Base-by-base conservation (phyloP, 2,113 vertebrate genomes). In the Oenanthe melanoleuca region DNA sequence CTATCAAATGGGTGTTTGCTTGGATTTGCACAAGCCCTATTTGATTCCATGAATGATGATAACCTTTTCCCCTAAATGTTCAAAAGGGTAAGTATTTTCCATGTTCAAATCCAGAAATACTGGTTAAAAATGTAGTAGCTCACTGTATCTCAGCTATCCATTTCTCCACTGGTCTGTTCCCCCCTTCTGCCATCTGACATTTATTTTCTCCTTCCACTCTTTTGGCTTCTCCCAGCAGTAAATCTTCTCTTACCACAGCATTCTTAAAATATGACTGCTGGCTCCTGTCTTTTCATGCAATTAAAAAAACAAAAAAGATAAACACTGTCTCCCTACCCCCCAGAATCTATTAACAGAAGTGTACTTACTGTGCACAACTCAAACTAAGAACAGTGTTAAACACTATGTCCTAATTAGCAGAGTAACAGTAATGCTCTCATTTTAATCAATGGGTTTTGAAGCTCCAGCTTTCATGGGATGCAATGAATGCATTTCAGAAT, bases 361-460 rank as follows among this genome's bases (percentile, higher is more conserved):
- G 26, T 26, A 83, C 38, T 95, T 80, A 80, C 47, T 64, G 80
- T 60, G 42, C 80, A 84, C 24, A 63, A 34, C 78, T 73, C 38
- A 66, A 88, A 56, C 67, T 83, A 93, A 88, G 88, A 92, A 73
- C 55, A 86, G n/a, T 34, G 25, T 80, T 82, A 90, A 93, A 44
- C 63, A 73, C 67, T 80, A 15, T 50, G 86, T 80, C 47, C 45
- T 90, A 92, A 97, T 93, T 96, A 94, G 45, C 40, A 77, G 38
- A 31, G 52, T 78, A 69, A 69, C 34, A 80, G 42, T 21, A 88
- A 66, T 52, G 75, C 14, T 92, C 13, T 93, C 34, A 52, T 94
- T 88, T 88, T 90, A 90, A 92, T 92, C 86, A 90, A 74, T 74
- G 47, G 60, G 59, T 22, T 92, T 88, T 69, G 49, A 65, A 92